Conservation (phyloP, 2,113 vertebrate species). For the Gallinago paraguaiae region DNA sequence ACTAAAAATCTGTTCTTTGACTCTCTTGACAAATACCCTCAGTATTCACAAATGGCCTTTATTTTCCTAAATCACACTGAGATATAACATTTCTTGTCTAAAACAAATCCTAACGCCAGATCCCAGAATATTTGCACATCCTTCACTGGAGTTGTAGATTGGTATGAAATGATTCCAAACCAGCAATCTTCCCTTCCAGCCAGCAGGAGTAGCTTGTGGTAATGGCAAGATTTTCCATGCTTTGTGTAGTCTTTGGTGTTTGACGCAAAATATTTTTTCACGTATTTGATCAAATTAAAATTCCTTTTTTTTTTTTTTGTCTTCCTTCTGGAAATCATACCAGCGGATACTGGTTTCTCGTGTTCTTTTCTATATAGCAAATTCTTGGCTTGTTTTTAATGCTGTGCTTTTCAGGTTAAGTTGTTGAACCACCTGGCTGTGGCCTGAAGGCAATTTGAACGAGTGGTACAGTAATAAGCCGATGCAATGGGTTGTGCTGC, state of each 20-base stretch:
- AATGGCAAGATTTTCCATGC: neutral
- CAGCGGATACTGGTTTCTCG: neutral
- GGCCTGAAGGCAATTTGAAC: slow-evolving; percentile 16
- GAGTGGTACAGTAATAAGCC: neutral
- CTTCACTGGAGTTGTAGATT: neutral
- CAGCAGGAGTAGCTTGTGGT: neutral
- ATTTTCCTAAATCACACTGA: neutral
- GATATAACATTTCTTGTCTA: neutral
- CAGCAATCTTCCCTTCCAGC: neutral
- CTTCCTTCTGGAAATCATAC: neutral
- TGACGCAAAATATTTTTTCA: neutral
- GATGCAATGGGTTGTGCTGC: slow-evolving; percentile 16
- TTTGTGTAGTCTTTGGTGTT: neutral
- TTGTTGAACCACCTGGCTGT: neutral
- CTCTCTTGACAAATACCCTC: slow-evolving; percentile 33
- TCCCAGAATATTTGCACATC: neutral
- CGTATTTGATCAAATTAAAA: neutral
- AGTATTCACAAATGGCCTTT: slow-evolving; percentile 15
- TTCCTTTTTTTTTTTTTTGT: neutral
- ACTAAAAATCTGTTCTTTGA: slow-evolving; percentile 18
- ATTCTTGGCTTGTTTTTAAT: neutral
- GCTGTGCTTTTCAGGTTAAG: slow-evolving; percentile 4
- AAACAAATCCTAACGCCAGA: neutral
- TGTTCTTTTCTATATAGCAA: neutral
- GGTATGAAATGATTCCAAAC: neutral